phyloP scores from a whole-genome alignment of 2,113 vertebrate species.

The Noctilio leporinus region DNA sequence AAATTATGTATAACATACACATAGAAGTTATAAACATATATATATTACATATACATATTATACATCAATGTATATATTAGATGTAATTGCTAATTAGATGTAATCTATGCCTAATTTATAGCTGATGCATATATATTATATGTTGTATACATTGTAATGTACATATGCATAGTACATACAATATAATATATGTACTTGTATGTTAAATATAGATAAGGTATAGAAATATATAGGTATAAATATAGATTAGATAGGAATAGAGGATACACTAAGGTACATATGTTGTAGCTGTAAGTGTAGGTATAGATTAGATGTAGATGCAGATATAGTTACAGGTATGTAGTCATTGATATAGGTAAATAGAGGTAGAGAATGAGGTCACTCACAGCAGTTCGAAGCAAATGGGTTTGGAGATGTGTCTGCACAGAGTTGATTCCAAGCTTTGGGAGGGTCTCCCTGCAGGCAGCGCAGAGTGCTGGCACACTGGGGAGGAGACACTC shows the following conservation, averaged over 20 bases:
- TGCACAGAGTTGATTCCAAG: accelerated
- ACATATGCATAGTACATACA: accelerated
- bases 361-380: not conserved
- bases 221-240: not conserved
- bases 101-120: not conserved
- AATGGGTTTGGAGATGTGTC: not conserved
- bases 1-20: not conserved
- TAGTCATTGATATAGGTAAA: not conserved
- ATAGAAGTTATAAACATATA: too few relatives aligned
- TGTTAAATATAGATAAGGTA: not conserved
- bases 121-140: not conserved
- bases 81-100: not conserved
- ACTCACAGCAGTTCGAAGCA: not conserved
- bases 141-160: not conserved
- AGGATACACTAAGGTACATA: not conserved
- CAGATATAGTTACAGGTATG: not conserved
- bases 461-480: not conserved
- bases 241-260: not conserved
- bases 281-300: not conserved
- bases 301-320: not conserved
- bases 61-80: not conserved
- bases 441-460: not conserved
- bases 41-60: not conserved
- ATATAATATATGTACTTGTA: not conserved
- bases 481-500: accelerated